Evolutionary conservation across 1,140 invertebrate genomes (phyloP), one percentile per base, ranked within the genome.

Genomic region (Sesamia nonagrioides): DNA sequence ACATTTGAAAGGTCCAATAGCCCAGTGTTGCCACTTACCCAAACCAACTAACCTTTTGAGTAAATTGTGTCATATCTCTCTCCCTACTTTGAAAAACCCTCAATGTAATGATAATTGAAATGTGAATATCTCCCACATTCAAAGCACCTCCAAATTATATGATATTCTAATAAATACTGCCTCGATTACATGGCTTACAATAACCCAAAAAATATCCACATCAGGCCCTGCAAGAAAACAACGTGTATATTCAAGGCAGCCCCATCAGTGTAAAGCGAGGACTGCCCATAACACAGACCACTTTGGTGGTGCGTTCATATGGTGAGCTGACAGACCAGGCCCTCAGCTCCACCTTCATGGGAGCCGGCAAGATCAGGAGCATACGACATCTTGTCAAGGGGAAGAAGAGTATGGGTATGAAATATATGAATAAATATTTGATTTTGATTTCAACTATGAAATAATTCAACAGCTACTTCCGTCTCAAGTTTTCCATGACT

Each of bases 141-240:
- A 3, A 27, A 27, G 27, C 27, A 27, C 3, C 3, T 27, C 1
- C 27, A 27, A 27, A 3, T 27, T 27, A 27, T 27, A 27, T 3
- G 3, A 1, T 27, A 1, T 27, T 27, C 27, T 27, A 3, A 1
- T 27, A 27, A 27, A 27, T 27, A 27, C 27, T 27, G 27, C 27
- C 27, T 1, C 1, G 3, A 27, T 40, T 40, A 6, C 37, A 40
- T 9, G 2, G 1, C 3, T 1, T 27, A 3, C 1, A 40, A 40
- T 40, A 9, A 40, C 37, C 9, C 6, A 2, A 11, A 11, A 45
- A 45, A 11, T 13, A 45, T 45, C 42, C 42, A 37, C 76, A 73
- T 80, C 33, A 93, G 92, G 88, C 91, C 0, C 50, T 92, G 60
- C 79, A 88, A 73, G 88, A 89, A 77, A 86, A 92, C 74, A 84